Evolutionary conservation across 2,113 vertebrate species (phyloP), one percentile per base, ranked within the genome.

Genomic region (Prolemur simus): DNA sequence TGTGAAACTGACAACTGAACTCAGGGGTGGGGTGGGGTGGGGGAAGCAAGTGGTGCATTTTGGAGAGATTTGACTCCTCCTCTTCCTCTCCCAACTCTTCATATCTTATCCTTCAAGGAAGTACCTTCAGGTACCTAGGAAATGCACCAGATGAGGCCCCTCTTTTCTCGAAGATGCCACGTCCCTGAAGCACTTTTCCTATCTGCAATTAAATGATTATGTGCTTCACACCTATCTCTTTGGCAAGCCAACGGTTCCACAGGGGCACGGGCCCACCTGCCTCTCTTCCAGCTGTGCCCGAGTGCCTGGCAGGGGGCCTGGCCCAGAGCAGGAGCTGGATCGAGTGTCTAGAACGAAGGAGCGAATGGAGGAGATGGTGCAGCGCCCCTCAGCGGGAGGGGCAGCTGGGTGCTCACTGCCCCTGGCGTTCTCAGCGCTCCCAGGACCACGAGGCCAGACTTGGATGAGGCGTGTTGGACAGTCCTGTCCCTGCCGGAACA

Each of bases 1-100:
- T 32, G 0, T 0, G 1, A 6, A 3, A 3, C 23, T 11, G 29
- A 4, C 5, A 4, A 0, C 8, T 1, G 10, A 8, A 1, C 58
- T 25, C 20, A 42, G 42, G 42, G 42, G 42, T 42, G 42, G 42
- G 5, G 42, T n/a, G 42, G 0, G 47, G 0, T 0, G 0, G 0
- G 5, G 54, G 4, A 34, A 2, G 25, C 20, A 4, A 1, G 2
- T 0, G 60, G 18, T 17, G 32, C 21, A 1, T 25, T 29, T 20
- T 23, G 3, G 90, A 42, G 17, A 52, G 17, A 11, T 27, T 3
- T 89, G 54, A 2, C 15, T 32, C 20, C 8, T 21, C 8, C 18
- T 37, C 39, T 10, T 23, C 52, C 12, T 34, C 39, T 58, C 14
- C 63, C 9, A 17, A 2, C 34, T 5, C 5, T n/a, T 37, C 34